Evolutionary conservation across 2,888 invertebrate genomes (phyloP).

Genomic region (Lasius fuliginosus): DNA sequence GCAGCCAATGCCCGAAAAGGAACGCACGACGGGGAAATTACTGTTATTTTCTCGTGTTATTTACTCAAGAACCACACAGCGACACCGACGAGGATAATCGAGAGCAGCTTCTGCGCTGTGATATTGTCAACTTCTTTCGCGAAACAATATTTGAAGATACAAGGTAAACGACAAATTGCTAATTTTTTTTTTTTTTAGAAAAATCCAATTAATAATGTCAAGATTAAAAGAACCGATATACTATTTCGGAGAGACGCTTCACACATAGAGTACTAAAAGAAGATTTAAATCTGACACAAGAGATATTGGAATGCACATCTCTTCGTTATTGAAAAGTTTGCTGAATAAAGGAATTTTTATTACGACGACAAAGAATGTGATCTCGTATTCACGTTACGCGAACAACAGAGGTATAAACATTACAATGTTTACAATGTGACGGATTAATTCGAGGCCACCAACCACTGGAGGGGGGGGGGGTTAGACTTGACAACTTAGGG

Average conservation of each 20-base stretch:
- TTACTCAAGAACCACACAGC: slow-evolving; percentile 72
- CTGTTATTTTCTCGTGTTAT: slow-evolving; percentile 72
- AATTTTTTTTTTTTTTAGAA: not conserved
- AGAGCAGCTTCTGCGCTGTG: slow-evolving; percentile 36
- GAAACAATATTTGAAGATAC: not conserved
- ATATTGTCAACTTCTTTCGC: not conserved
- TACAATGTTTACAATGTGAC: too few species aligned
- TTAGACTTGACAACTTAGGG: too few species aligned
- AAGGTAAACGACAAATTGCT: not conserved
- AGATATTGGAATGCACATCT: not conserved
- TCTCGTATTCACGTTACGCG: too few species aligned
- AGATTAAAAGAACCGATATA: not conserved
- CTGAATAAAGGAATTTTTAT: not conserved
- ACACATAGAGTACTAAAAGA: not conserved
- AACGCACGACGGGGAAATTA: slow-evolving; percentile 66
- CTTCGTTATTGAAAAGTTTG: not conserved
- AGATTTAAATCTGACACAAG: not conserved
- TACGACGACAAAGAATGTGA: not conserved
- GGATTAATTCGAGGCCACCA: too few species aligned
- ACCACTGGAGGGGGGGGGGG: too few species aligned
- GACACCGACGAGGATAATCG: slow-evolving; percentile 78
- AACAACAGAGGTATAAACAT: too few species aligned
- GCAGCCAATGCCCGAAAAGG: slow-evolving; percentile 33
- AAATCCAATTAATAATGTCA: not conserved
- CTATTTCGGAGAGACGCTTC: not conserved